phyloP scores from a whole-genome alignment of 1,140 invertebrate genomes.

The Lanistes nyassanus region DNA sequence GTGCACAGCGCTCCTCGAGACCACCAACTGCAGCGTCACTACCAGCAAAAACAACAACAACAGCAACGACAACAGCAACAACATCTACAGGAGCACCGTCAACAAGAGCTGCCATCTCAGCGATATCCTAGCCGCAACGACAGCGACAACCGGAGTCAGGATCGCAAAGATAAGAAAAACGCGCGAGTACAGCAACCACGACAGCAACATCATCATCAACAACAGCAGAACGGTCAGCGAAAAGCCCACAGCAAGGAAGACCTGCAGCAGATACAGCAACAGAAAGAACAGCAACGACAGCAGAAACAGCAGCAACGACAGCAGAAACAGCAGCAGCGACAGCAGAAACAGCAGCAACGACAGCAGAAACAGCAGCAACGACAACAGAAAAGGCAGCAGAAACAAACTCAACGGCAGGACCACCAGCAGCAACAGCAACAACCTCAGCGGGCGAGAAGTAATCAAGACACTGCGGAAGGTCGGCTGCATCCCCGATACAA shows the following conservation, averaged over 20 bases:
- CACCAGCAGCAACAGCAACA: not conserved
- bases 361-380: not conserved
- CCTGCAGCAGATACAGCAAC: no score
- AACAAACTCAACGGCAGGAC: not conserved
- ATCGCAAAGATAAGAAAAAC: not conserved
- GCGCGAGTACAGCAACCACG: not conserved
- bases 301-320: no score
- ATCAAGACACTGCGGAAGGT: not conserved
- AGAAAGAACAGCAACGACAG: no score
- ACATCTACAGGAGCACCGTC: not conserved
- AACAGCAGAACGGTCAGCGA: not conserved
- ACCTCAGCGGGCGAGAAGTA: not conserved
- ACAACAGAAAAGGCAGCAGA: not conserved
- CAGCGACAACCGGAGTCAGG: not conserved
- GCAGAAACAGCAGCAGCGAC: not conserved
- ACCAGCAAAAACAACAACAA: not conserved
- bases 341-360: not conserved
- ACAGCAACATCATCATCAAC: not conserved
- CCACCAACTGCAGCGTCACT: not conserved
- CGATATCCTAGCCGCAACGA: not conserved
- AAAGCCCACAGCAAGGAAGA: no score
- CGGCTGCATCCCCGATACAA: conserved; percentile 4
- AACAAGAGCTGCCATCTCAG: not conserved
- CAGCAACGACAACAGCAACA: not conserved
- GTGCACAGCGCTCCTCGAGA: not conserved